Percentiles rank a stretch among this genome's conserved stretches.
These are phyloP conservation scores for Nomada ruficornis DNA, from an alignment of 2,888 invertebrate genomes.

Conservation along the genomic window DNA sequence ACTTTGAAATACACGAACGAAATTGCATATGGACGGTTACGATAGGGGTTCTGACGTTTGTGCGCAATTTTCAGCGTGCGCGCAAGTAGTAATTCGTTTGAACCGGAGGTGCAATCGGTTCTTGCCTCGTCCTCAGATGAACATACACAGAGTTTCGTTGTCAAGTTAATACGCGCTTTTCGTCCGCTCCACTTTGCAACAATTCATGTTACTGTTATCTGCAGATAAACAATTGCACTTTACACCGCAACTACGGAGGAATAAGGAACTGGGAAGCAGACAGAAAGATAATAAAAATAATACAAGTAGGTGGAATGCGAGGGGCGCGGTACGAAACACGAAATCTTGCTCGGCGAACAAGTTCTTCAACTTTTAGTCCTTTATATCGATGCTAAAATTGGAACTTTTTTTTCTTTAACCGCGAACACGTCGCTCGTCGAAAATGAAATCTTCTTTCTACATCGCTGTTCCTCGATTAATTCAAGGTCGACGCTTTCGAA, in stretches of 20 bases:
- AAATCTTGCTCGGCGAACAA: conserved; percentile 45
- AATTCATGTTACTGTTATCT: background rate
- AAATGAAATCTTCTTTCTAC: background rate
- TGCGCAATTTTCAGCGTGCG: background rate
- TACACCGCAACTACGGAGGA: background rate
- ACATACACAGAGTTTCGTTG: background rate
- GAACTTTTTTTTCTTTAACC: background rate
- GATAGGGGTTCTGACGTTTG: background rate
- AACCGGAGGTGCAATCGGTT: background rate
- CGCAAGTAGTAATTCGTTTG: background rate
- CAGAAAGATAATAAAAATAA: conserved; percentile 45
- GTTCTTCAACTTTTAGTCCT: conserved; percentile 53
- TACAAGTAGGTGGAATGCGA: conserved; percentile 25
- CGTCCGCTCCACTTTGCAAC: too few relatives aligned
- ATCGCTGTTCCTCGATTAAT: background rate
- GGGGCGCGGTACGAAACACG: conserved; percentile 15
- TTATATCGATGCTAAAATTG: background rate
- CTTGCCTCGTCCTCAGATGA: background rate
- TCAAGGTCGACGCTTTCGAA: too few relatives aligned
- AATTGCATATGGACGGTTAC: background rate
- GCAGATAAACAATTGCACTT: background rate
- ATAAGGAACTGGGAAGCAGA: background rate
- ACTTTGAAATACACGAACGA: background rate
- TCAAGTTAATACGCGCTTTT: background rate
- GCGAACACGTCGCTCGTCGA: background rate